Conservation (phyloP, 2,797 vertebrate species). For the Scarus forsteni region DNA sequence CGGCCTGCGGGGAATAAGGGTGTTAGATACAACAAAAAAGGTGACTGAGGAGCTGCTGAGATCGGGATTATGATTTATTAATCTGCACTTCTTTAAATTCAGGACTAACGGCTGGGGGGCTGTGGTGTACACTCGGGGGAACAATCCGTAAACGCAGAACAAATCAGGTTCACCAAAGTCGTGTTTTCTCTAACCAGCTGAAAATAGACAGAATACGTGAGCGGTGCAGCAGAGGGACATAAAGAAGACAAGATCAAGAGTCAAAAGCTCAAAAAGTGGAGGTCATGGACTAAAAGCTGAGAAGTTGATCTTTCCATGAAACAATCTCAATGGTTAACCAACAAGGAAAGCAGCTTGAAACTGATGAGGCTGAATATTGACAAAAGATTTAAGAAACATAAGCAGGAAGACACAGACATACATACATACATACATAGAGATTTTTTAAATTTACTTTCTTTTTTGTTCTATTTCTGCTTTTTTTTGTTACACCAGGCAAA, state of each 20-base stretch:
- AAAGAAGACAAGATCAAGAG: conserved; percentile 51
- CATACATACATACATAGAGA: no score
- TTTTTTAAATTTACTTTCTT: no score
- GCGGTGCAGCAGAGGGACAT: conserved; percentile 64
- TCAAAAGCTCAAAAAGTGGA: conserved; percentile 66
- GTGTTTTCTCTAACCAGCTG: conserved; percentile 66
- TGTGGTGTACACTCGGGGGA: conserved; percentile 78
- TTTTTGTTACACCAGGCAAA: no score
- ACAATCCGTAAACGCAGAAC: conserved; percentile 79
- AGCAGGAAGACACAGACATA: no score
- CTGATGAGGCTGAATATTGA: no score
- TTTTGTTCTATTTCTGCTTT: no score
- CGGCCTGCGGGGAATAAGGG: conserved; percentile 74
- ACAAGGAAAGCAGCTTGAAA: conserved; percentile 1
- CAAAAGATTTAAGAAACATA: no score
- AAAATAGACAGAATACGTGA: conserved; percentile 61
- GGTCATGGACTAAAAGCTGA: conserved; percentile 50
- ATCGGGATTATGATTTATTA: conserved; percentile 93
- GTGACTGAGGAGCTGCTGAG: conserved; percentile 84
- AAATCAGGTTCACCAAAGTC: conserved; percentile 74
- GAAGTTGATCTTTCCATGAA: conserved; percentile 64
- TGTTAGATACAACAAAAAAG: conserved; percentile 87
- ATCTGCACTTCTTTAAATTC: conserved; percentile 83
- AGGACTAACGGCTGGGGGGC: conserved; percentile 76
- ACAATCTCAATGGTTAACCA: conserved; percentile 55